Base-by-base conservation (phyloP, 2,888 invertebrate genomes). In the Leptopterna dolabrata region DNA sequence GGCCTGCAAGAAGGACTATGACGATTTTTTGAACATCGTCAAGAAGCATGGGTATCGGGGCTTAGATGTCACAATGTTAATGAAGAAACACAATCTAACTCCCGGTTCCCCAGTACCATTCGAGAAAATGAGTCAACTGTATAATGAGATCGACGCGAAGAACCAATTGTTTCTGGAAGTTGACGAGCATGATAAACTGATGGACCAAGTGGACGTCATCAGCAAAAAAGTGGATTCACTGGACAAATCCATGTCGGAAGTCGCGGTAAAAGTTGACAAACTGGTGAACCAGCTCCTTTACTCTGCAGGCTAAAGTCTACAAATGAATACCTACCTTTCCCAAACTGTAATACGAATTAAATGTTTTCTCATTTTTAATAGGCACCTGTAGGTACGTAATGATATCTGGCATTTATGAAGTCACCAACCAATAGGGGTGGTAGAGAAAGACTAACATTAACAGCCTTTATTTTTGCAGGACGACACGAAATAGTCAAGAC, bases 21-120 rank as follows among this genome's bases (percentile, higher is more conserved):
- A 86, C 11, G 76, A 29, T 30, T 27, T 86, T n/a, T 19, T 78
- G 27, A 24, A 55, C 30, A 63, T 86, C n/a, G 13, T 55, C n/a
- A 76, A 63, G 30, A 76, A 73, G 41, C 86, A 86, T 27, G 86
- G 86, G 2, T 86, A 45, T 47, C 86, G 86, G 14, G 86, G 86
- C 11, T 36, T 78, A 4, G 86, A 51, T n/a, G 30, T 86, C 14
- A 29, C 29, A 1, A 29, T 86, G 63, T 14, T 86, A 14, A n/a
- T 86, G 27, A 78, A 86, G 4, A 86, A 86, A 55, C 45, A 86
- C 43, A 73, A 86, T 24, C 1, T 81, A 0, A n/a, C 14, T 29
- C 51, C 78, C 27, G 86, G 78, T n/a, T 19, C n/a, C 2, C 55
- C 76, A 27, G 19, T 86, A 4, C 30, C 86, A 3, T 51, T 86